phyloP scores from a whole-genome alignment of 2,888 invertebrate species.

The Allophyes oxyacanthae region DNA sequence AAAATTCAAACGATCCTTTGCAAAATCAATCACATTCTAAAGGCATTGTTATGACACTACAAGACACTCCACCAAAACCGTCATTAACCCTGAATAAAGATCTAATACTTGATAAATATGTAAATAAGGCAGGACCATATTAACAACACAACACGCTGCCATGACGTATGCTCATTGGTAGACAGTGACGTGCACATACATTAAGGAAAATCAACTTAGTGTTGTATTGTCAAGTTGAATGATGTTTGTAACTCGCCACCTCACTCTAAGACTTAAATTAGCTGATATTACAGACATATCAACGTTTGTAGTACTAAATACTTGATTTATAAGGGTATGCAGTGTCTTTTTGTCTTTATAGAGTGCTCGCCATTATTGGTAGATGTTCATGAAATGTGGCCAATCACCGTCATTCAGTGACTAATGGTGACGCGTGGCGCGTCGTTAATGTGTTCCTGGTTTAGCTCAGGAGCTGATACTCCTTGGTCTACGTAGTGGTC shows the following conservation, averaged over 20 bases:
- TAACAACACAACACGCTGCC: conserved; percentile 4
- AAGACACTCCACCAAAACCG: conserved; percentile 32
- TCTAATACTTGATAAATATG: conserved; percentile 30
- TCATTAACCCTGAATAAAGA: conserved; percentile 49
- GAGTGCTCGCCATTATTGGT: too few species aligned
- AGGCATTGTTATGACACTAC: conserved; percentile 44
- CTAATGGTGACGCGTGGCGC: conserved; percentile 6
- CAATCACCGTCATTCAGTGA: too few species aligned
- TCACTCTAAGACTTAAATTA: too few species aligned
- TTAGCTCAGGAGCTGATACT: conserved; percentile 17
- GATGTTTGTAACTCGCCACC: too few species aligned
- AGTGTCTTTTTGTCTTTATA: too few species aligned
- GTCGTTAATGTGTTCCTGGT: conserved; percentile 24
- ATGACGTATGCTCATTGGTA: conserved; percentile 3
- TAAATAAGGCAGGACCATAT: conserved; percentile 27
- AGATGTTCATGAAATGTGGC: too few species aligned
- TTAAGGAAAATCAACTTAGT: too few species aligned
- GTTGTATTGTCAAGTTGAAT: too few species aligned
- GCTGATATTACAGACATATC: too few species aligned
- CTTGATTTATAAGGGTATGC: too few species aligned
- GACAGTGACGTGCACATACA: too few species aligned
- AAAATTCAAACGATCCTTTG: conserved; percentile 13
- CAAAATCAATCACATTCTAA: conserved; percentile 34
- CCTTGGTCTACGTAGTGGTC: conserved; percentile 34
- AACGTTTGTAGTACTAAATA: too few species aligned